Conservation (phyloP, 1,140 invertebrate genomes). For the Idris sp. region DNA sequence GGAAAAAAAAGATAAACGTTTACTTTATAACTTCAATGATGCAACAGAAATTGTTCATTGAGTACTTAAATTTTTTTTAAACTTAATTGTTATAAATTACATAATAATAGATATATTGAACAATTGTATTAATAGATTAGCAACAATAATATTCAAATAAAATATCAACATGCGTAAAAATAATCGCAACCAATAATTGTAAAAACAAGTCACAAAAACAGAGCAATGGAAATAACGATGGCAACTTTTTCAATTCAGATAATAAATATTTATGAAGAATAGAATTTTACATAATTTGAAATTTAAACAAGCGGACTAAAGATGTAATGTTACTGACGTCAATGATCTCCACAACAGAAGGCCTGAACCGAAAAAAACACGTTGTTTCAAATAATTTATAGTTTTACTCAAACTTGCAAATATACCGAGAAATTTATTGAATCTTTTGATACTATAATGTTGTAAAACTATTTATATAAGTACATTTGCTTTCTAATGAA, state of each 20-base stretch:
- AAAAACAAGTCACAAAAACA: slow-evolving; percentile 26
- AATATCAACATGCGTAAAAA: slow-evolving; percentile 19
- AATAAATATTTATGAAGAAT: slow-evolving; percentile 45
- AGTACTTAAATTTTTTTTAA: no score
- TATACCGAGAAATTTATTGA: slow-evolving; percentile 17
- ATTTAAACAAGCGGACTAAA: slow-evolving; percentile 6
- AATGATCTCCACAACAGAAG: slow-evolving; percentile 24
- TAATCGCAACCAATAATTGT: slow-evolving; percentile 8
- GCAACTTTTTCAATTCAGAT: slow-evolving; percentile 9
- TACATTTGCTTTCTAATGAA: slow-evolving; percentile 22
- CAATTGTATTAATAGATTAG: neutral
- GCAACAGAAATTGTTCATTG: no score
- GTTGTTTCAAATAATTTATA: no score
- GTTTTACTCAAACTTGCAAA: neutral
- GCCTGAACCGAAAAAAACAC: neutral
- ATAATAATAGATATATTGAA: no score
- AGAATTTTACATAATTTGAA: slow-evolving; percentile 35
- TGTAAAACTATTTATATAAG: slow-evolving; percentile 16
- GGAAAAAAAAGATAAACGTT: no score
- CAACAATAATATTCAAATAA: neutral
- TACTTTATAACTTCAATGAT: no score
- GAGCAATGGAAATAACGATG: slow-evolving; percentile 16
- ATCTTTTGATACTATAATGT: slow-evolving; percentile 18
- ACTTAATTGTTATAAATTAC: no score
- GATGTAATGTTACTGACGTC: slow-evolving; percentile 32